Base-by-base conservation (phyloP, 2,113 vertebrate species). In the Prochilodus magdalenae region DNA sequence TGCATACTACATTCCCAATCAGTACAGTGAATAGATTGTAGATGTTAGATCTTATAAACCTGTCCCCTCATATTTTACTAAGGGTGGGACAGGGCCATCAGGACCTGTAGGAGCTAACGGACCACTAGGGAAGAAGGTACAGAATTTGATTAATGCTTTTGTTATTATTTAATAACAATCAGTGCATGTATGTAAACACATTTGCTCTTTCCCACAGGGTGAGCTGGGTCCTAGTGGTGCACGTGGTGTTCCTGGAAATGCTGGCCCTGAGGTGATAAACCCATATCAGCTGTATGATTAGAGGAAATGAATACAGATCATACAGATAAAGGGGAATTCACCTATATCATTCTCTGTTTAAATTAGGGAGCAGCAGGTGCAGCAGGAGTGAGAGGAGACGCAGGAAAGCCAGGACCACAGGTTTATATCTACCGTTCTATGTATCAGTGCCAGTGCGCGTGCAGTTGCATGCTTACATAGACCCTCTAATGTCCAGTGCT, bases 41-140 rank as follows among this genome's bases (percentile, higher is more conserved):
- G 30, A 30, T 27, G 33, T 16, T 51, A n/a, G 14, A 49, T 29
- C 1, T 63, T 57, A 65, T 6, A n/a, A 40, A 29, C 16, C 20
- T 27, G 11, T 70, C 26, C 5, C 71, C 22, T 79, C n/a, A 44
- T 83, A 16, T 26, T 84, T 57, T 40, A 30, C n/a, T 76, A 55
- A 95, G 94, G 94, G 92, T 78, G 40, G 3, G 22, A 14, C 2
- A 4, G 96, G 96, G 40, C 85, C 84, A 22, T 85, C 0, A 55
- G 96, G 96, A 79, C 51, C 81, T 44, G 81, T 84, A 26, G 96
- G 95, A 18, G 77, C 57, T 0, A 88, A 93, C 0, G 95, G 96
- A 71, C 83, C 87, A 0, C 83, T 90, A 78, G 96, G 96, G 87
- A 62, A 29, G 15, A 96, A 96, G 95, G 96, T 97, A 89, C 73